Conservation (phyloP, 2,888 invertebrate species). For the Leuctra nigra region DNA sequence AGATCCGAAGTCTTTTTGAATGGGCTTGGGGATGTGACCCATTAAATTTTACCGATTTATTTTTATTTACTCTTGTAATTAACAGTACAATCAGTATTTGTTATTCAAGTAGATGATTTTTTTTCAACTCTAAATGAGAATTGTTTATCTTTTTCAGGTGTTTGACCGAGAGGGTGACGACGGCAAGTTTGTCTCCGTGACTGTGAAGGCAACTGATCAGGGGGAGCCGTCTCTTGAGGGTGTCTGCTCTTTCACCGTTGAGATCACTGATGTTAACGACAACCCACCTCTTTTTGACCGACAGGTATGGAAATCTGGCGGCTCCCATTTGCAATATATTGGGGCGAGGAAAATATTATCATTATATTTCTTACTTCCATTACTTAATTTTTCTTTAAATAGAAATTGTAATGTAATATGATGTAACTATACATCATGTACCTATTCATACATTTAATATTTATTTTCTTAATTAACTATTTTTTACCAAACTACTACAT, state of each 20-base stretch:
- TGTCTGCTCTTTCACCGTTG: conserved; percentile 96
- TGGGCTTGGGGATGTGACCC: background rate
- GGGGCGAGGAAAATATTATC: no score
- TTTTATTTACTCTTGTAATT: background rate
- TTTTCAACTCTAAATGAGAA: no score
- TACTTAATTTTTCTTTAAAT: no score
- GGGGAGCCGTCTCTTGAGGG: conserved; percentile 97
- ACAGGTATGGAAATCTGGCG: no score
- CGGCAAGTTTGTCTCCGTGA: conserved; percentile 92
- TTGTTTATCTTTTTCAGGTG: conserved; percentile 48
- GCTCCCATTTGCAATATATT: no score
- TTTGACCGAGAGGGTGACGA: conserved; percentile 96
- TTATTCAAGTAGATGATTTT: background rate
- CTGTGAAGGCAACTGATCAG: conserved; percentile 96
- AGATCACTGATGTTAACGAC: conserved; percentile 96
- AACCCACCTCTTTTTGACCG: conserved; percentile 92
- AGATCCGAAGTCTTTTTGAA: background rate
- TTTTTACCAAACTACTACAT: no score
- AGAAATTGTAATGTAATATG: no score
- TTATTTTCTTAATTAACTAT: no score
- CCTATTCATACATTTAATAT: no score
- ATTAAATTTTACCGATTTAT: background rate
- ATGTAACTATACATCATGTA: no score
- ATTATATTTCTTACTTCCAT: no score
- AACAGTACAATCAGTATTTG: background rate